Percentiles rank a stretch among this genome's conserved stretches.
phyloP scores from a whole-genome alignment of 2,888 invertebrate species.

The Apamea crenata region DNA sequence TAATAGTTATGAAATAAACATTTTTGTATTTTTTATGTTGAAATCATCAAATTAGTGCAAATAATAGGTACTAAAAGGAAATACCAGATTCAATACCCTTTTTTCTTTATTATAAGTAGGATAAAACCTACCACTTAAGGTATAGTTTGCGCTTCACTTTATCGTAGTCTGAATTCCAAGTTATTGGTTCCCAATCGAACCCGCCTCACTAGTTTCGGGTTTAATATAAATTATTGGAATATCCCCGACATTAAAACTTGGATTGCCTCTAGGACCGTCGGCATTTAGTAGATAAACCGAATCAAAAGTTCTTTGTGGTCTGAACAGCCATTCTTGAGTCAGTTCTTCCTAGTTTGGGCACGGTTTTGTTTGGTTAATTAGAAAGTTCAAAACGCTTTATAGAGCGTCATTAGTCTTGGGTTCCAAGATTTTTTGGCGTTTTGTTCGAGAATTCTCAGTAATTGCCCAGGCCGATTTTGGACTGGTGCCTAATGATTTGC shows the following conservation, averaged over 20 bases:
- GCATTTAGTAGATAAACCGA: constrained; percentile 44
- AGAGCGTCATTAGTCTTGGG: constrained; percentile 4
- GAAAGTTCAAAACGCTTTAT: constrained; percentile 18
- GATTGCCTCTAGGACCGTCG: constrained; percentile 23
- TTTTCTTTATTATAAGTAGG: constrained; percentile 38
- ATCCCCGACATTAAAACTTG: constrained; percentile 52
- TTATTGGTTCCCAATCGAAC: constrained; percentile 54
- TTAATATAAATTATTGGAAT: constrained; percentile 61
- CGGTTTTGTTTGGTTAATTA: constrained; percentile 25
- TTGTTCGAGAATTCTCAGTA: constrained; percentile 11
- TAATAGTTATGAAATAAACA: no score
- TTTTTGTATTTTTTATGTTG: no score
- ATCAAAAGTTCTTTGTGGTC: constrained; percentile 48
- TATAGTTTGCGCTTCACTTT: constrained; percentile 52
- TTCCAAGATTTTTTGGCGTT: constrained; percentile 18
- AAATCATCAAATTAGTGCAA: constrained; percentile 17
- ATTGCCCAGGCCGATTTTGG: constrained; percentile 16
- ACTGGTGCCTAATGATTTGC: constrained; percentile 25
- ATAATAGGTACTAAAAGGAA: neutral
- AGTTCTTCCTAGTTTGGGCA: neutral
- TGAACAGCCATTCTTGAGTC: constrained; percentile 17
- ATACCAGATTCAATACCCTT: constrained; percentile 29
- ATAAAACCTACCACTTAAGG: constrained; percentile 34
- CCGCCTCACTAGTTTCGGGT: constrained; percentile 49
- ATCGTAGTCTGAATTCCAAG: constrained; percentile 46